These are phyloP conservation scores for Sceloporus undulatus DNA, from an alignment of 2,113 vertebrate species.

Conservation along the genomic window DNA sequence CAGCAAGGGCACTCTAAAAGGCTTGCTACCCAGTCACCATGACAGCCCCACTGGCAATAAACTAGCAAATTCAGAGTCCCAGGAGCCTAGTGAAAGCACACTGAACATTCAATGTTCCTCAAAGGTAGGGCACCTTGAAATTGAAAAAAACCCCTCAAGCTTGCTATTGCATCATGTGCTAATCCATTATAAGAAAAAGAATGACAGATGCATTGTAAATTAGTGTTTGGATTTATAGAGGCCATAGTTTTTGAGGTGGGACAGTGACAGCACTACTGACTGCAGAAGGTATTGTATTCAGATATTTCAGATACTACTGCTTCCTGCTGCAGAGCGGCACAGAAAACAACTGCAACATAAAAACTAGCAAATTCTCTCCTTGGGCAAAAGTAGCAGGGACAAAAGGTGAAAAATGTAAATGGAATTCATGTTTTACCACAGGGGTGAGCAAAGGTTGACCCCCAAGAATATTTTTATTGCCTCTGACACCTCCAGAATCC, in stretches of 20 bases:
- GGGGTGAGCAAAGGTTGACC: too few relatives aligned
- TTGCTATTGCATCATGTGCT: neutral
- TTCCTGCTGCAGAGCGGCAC: neutral
- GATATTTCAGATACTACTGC: neutral
- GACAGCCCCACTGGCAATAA: neutral
- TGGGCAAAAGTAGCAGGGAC: neutral
- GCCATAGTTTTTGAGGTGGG: neutral
- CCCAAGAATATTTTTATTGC: too few relatives aligned
- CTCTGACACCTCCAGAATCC: too few relatives aligned
- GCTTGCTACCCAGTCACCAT: neutral
- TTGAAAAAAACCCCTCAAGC: neutral
- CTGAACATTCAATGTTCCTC: neutral
- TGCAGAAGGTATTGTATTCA: neutral
- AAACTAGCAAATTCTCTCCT: neutral
- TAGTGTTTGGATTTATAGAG: neutral
- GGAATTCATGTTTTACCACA: neutral
- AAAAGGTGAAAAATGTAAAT: neutral
- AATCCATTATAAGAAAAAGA: neutral
- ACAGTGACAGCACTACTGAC: neutral
- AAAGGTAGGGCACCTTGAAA: constrained; percentile 27
- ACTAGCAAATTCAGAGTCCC: constrained; percentile 8
- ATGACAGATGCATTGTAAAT: constrained; percentile 16
- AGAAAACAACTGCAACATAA: neutral
- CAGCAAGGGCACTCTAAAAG: neutral
- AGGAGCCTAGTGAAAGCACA: constrained; percentile 16